phyloP scores from a whole-genome alignment of 2,113 vertebrate genomes.

The Elanoides forficatus region DNA sequence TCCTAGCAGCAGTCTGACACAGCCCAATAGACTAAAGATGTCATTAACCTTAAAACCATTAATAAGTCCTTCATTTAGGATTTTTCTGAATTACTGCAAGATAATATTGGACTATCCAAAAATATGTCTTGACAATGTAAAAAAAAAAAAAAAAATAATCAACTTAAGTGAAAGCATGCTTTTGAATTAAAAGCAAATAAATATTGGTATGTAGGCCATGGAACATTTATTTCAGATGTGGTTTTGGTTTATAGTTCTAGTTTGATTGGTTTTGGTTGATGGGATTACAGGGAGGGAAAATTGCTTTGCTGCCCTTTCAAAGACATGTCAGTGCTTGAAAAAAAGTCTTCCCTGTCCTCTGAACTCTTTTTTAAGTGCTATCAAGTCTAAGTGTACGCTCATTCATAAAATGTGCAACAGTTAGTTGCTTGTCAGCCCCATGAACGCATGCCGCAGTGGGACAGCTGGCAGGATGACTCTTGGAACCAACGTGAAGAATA shows the following conservation, averaged over 20 bases:
- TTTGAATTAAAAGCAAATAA: not conserved
- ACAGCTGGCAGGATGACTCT: not conserved
- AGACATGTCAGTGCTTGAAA: not conserved
- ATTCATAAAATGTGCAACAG: not conserved
- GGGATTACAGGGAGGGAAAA: not conserved
- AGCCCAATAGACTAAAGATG: not conserved
- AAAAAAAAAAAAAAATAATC: not conserved
- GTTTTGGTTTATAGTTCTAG: not conserved
- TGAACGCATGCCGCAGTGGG: not conserved
- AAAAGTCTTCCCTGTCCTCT: not conserved
- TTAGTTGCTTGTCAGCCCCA: not conserved
- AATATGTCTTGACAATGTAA: not conserved
- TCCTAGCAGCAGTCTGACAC: not conserved
- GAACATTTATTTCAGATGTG: not conserved
- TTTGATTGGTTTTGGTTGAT: not conserved
- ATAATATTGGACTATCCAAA: not conserved
- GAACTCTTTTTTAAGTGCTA: not conserved
- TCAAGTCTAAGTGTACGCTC: not conserved
- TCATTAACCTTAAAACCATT: not conserved
- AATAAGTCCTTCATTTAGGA: not conserved
- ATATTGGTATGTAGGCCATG: not conserved
- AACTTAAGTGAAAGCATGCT: not conserved
- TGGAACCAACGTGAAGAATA: not conserved
- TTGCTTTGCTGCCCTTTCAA: not conserved
- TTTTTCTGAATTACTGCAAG: not conserved